Evolutionary conservation across 1,140 invertebrate genomes (phyloP).

Genomic region (Magallana gigas): DNA sequence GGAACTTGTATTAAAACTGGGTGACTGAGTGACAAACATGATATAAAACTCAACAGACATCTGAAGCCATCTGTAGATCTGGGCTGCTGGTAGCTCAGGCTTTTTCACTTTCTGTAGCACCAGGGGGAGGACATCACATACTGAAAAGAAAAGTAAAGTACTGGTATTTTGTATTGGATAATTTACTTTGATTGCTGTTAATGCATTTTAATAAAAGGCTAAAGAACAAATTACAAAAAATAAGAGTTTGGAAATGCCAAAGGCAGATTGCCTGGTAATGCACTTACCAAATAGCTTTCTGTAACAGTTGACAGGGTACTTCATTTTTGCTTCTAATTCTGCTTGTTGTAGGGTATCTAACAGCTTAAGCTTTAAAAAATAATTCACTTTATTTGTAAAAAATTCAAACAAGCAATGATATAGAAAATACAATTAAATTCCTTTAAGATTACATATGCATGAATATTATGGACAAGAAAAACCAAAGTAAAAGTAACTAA

Average conservation of each 20-base stretch:
- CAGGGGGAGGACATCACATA: slow-evolving; percentile 87
- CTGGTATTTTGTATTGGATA: too few species aligned
- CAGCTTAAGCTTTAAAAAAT: slow-evolving; percentile 82
- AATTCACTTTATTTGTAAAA: neutral
- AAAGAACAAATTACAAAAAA: neutral
- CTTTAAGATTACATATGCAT: too few species aligned
- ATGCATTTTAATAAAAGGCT: neutral
- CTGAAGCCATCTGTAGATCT: slow-evolving; percentile 84
- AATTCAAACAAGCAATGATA: too few species aligned
- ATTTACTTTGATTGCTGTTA: neutral
- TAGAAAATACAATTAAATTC: too few species aligned
- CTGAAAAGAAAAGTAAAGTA: slow-evolving; percentile 61
- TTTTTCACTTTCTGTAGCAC: slow-evolving; percentile 82
- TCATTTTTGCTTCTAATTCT: slow-evolving; percentile 86
- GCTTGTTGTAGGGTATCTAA: slow-evolving; percentile 88
- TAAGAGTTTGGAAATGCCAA: neutral
- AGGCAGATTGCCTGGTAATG: too few species aligned
- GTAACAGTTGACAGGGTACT: slow-evolving; percentile 85
- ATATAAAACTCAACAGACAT: slow-evolving; percentile 83
- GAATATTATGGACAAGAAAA: too few species aligned
- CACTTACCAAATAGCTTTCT: slow-evolving; percentile 82
- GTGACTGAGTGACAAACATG: slow-evolving; percentile 76
- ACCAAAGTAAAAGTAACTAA: too few species aligned
- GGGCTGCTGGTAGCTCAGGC: slow-evolving; percentile 83
- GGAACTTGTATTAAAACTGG: neutral